Percentiles rank a stretch among this genome's conserved stretches.
Evolutionary conservation across 2,113 vertebrate species (phyloP).

Genomic region (Lepidothrix coronata): DNA sequence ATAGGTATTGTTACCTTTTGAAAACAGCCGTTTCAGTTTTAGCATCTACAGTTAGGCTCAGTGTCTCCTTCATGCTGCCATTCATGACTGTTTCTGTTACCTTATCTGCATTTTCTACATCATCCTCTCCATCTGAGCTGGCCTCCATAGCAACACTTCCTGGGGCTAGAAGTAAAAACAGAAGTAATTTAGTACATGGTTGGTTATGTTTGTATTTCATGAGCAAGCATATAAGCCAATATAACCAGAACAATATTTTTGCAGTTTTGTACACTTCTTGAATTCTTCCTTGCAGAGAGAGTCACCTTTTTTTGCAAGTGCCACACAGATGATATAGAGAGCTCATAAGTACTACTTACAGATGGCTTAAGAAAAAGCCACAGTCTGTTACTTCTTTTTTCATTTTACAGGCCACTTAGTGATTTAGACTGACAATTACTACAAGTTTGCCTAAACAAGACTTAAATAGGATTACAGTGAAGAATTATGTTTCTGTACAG

Average conservation of each 20-base stretch:
- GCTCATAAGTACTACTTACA: background rate
- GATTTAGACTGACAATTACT: background rate
- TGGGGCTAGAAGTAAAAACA: slow-evolving; percentile 24
- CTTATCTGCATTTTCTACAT: slow-evolving; percentile 87
- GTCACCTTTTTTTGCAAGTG: background rate
- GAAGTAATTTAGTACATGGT: background rate
- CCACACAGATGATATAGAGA: background rate
- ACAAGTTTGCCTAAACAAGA: background rate
- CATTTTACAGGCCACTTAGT: background rate
- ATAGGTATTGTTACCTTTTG: slow-evolving; percentile 84
- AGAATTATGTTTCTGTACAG: background rate
- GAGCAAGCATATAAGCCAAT: background rate
- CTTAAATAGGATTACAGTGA: background rate
- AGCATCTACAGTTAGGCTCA: slow-evolving; percentile 98
- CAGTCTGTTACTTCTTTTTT: background rate
- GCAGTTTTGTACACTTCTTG: background rate
- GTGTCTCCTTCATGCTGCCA: slow-evolving; percentile 97
- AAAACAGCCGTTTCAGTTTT: slow-evolving; percentile 98
- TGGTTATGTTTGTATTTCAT: background rate
- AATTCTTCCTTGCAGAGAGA: background rate
- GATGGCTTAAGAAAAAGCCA: background rate
- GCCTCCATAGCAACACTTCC: slow-evolving; percentile 78
- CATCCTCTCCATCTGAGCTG: slow-evolving; percentile 82
- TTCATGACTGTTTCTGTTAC: slow-evolving; percentile 98
- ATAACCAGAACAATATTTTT: background rate